These are phyloP conservation scores for Drosophila lini DNA, from an alignment of 1,140 invertebrate genomes.

Conservation along the genomic window DNA sequence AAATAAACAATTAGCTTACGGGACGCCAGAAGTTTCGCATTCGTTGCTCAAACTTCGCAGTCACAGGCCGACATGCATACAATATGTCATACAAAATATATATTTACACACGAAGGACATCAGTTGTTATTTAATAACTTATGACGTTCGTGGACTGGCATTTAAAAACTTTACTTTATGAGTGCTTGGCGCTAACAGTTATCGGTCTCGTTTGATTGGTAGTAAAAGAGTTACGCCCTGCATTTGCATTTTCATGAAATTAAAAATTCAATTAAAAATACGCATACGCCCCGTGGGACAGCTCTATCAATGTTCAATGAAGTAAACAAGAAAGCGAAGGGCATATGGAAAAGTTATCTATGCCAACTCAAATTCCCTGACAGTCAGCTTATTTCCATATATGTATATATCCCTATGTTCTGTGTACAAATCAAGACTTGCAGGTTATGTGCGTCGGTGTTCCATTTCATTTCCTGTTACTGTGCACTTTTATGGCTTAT, in stretches of 20 bases:
- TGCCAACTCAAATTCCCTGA: background rate
- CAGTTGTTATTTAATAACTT: constrained; percentile 38
- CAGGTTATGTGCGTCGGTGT: background rate
- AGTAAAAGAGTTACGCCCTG: background rate
- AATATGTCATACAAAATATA: constrained; percentile 34
- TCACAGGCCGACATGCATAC: constrained; percentile 21
- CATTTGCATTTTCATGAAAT: constrained; percentile 17
- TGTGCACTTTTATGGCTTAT: constrained; percentile 44
- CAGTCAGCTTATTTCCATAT: background rate
- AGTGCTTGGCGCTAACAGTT: background rate
- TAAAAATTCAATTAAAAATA: constrained; percentile 51
- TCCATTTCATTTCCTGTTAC: constrained; percentile 29
- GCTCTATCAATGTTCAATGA: constrained; percentile 40
- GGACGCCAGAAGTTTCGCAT: constrained; percentile 40
- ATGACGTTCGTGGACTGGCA: constrained; percentile 18
- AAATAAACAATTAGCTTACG: constrained; percentile 67
- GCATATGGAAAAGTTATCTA: constrained; percentile 9
- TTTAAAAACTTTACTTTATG: constrained; percentile 28
- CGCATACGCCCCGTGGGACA: constrained; percentile 38
- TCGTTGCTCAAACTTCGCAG: constrained; percentile 65
- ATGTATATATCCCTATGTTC: background rate
- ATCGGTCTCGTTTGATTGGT: background rate
- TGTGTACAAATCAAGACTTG: constrained; percentile 3
- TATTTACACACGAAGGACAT: constrained; percentile 9
- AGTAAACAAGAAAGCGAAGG: constrained; percentile 6